Evolutionary conservation across 2,888 invertebrate species (phyloP).

Genomic region (Lithophane ornitopus): DNA sequence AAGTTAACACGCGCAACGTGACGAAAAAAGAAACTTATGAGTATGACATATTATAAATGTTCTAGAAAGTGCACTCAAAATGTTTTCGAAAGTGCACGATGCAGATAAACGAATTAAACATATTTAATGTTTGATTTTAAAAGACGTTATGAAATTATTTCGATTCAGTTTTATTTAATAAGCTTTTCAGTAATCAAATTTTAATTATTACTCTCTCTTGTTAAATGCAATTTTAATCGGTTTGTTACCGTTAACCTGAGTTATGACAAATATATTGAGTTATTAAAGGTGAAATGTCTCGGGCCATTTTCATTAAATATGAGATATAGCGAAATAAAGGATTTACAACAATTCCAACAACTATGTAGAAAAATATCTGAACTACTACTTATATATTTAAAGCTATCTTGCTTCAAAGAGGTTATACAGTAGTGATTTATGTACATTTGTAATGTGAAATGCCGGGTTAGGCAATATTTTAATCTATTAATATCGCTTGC

Average conservation of each 20-base stretch:
- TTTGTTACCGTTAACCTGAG: constrained; percentile 26
- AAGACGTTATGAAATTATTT: constrained; percentile 43
- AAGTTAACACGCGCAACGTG: constrained; percentile 56
- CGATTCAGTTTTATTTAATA: constrained; percentile 33
- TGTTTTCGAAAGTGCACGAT: constrained; percentile 73
- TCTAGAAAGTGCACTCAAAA: constrained; percentile 72
- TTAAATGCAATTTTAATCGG: constrained; percentile 39
- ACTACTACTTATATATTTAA: background rate
- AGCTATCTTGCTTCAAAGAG: constrained; percentile 2
- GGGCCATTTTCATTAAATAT: background rate
- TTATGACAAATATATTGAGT: constrained; percentile 12
- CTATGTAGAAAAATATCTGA: background rate
- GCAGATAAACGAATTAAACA: constrained; percentile 58
- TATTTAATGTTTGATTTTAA: constrained; percentile 70
- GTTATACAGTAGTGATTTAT: constrained; percentile 19
- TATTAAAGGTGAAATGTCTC: constrained; percentile 7
- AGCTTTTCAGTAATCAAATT: constrained; percentile 44
- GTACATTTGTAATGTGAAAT: constrained; percentile 8
- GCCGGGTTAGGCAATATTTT: constrained; percentile 13
- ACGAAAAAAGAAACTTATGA: constrained; percentile 59
- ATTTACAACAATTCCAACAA: background rate
- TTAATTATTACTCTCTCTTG: constrained; percentile 55
- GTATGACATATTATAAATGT: constrained; percentile 58
- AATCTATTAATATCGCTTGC: constrained; percentile 19
- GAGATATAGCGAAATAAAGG: background rate